Percentiles rank a stretch among this genome's conserved stretches.
phyloP scores from a whole-genome alignment of 1,140 invertebrate genomes.

The Drosophila fuyamai region DNA sequence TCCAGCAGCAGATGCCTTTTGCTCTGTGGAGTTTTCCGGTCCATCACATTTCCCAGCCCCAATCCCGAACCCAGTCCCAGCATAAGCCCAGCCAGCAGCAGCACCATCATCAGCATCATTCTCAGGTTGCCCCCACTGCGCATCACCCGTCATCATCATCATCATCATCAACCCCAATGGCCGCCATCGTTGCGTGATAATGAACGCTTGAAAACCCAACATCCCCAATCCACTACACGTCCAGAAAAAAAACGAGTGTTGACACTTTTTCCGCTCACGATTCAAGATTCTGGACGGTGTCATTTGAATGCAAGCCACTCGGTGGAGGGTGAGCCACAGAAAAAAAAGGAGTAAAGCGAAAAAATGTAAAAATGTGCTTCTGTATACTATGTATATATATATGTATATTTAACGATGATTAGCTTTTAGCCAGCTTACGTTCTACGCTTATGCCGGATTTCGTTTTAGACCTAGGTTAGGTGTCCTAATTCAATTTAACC shows the following conservation, averaged over 20 bases:
- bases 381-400: conserved; percentile 55
- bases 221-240: neutral
- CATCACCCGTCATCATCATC: conserved; percentile 28
- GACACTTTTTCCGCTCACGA: conserved; percentile 50
- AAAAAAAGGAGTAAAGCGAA: conserved; percentile 18
- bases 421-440: conserved; percentile 45
- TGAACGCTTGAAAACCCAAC: conserved; percentile 48
- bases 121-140: conserved; percentile 30
- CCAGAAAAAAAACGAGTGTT: conserved; percentile 41
- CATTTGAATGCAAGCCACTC: conserved; percentile 19
- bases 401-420: conserved; percentile 47
- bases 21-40: conserved; percentile 80
- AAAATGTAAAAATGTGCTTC: conserved; percentile 36
- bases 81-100: conserved; percentile 15
- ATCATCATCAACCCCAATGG: conserved; percentile 55
- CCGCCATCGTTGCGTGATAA: conserved; percentile 76
- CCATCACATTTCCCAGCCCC: conserved; percentile 76
- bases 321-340: neutral
- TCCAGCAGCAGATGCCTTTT: conserved; percentile 81
- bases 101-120: conserved; percentile 30
- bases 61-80: conserved; percentile 21
- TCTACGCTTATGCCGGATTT: conserved; percentile 40
- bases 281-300: conserved; percentile 39
- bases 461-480: conserved; percentile 25
- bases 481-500: conserved; percentile 16